Evolutionary conservation across 1,140 invertebrate species (phyloP), one percentile per base, ranked within the genome.

Genomic region (Wiebesia pumilae): DNA sequence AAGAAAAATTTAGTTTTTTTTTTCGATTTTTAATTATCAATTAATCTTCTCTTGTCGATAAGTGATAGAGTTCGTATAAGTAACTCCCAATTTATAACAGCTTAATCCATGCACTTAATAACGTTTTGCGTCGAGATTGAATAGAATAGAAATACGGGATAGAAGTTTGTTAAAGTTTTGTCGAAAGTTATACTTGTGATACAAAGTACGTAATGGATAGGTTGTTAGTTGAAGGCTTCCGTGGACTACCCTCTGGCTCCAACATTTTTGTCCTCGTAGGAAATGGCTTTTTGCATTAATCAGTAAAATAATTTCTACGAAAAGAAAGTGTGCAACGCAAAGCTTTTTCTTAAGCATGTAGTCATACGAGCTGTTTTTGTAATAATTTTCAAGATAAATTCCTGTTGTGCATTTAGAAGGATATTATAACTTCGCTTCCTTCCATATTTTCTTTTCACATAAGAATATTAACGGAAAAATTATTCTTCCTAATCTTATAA

Each of bases 91-190:
- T 85, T 81, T 77, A 78, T 81, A 86, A 86, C 82, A 86, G 54
- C 51, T 81, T 86, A 86, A 86, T 86, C 51, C 84, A 27, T 54
- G 79, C 67, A 77, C 84, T 86, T 86, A 86, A 85, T 86, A 81
- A 81, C 81, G 79, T 58, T 86, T 87, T 69, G 69, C 54, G 47
- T 80, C 71, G 81, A 87, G 73, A 87, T 87, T 87, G 85, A 83
- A 87, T 87, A 80, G 81, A 87, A 87, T 87, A 83, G 81, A 87
- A 87, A 87, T 83, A 87, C 86, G 83, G 65, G 83, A 87, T 87
- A 71, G 62, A 87, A 87, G 81, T 87, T 87, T 67, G 67, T 6
- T 3, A 51, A 87, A 87, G 81, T 83, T 87, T 77, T 51, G 19
- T 69, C 54, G 12, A 54, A 87, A 87, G 81, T 79, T 87, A 77